Evolutionary conservation across 2,797 vertebrate genomes (phyloP).

Genomic region (Lerista edwardsae): DNA sequence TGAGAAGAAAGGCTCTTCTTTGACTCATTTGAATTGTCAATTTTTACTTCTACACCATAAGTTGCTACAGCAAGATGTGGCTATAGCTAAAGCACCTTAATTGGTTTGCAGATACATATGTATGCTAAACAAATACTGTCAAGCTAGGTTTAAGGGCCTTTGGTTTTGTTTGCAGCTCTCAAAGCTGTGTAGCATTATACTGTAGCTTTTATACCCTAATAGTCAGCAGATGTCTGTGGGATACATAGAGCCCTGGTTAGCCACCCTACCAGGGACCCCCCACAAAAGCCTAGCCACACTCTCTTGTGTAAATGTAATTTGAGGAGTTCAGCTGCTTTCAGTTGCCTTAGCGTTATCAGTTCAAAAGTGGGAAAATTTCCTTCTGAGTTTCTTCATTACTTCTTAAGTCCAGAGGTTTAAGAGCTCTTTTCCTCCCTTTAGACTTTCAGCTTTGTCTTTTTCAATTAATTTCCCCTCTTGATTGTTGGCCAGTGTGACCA

Average conservation of each 20-base stretch:
- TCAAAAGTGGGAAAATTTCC: not conserved
- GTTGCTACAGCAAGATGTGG: not conserved
- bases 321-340: conserved; percentile 34
- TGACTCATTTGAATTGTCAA: conserved; percentile 14
- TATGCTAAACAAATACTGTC: conserved; percentile 43
- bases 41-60: accelerated
- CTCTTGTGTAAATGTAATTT: conserved; percentile 3
- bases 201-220: conserved; percentile 63
- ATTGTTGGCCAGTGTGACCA: conserved; percentile 18
- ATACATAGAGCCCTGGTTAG: conserved; percentile 36
- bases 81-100: conserved; percentile 31
- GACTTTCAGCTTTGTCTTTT: not conserved
- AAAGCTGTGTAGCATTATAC: conserved; percentile 58
- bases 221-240: conserved; percentile 63
- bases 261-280: conserved; percentile 54
- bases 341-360: conserved; percentile 41
- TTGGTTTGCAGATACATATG: conserved; percentile 15
- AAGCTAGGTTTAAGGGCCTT: conserved; percentile 46
- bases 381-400: conserved; percentile 14
- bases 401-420: conserved; percentile 27
- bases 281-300: conserved; percentile 14
- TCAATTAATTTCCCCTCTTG: conserved; percentile 24
- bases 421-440: not conserved
- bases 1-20: not conserved
- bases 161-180: conserved; percentile 69